A percentile compares a stretch with the other conserved stretches of the same genome.
These are phyloP conservation scores for Serilophus lunatus DNA, from an alignment of 2,113 vertebrate genomes.

Conservation along the genomic window DNA sequence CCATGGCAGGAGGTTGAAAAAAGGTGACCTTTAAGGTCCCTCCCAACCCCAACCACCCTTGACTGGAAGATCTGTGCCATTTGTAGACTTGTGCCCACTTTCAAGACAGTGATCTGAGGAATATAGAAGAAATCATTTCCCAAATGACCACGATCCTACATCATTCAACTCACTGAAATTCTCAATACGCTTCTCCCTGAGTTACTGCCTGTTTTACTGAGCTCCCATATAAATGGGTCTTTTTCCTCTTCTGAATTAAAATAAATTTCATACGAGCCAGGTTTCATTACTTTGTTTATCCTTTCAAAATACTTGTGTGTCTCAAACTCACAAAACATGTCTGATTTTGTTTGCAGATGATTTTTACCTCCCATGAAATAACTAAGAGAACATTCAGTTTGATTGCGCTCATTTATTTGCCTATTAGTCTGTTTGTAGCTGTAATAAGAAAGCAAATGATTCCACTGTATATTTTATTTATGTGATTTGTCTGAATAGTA, in stretches of 20 bases:
- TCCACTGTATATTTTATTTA: constrained; percentile 51
- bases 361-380: constrained; percentile 16
- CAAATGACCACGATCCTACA: accelerated
- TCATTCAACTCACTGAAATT: not conserved
- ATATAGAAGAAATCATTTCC: not conserved
- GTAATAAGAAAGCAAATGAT: constrained; percentile 40
- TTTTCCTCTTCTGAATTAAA: not conserved
- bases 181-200: not conserved
- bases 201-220: not conserved
- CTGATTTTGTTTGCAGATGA: not conserved
- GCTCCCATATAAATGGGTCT: not conserved
- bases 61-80: not conserved
- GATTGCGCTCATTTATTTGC: constrained; percentile 49
- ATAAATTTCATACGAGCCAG: not conserved
- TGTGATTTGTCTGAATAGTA: not conserved
- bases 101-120: not conserved
- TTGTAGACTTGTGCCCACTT: not conserved
- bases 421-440: constrained; percentile 43
- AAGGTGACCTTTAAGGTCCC: not conserved
- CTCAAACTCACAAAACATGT: not conserved
- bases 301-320: not conserved
- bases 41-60: not conserved
- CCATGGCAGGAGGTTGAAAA: not conserved
- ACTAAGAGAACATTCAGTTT: not conserved
- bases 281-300: constrained; percentile 46